Conservation (phyloP, 1,140 invertebrate genomes). For the Apocrypta bakeri region DNA sequence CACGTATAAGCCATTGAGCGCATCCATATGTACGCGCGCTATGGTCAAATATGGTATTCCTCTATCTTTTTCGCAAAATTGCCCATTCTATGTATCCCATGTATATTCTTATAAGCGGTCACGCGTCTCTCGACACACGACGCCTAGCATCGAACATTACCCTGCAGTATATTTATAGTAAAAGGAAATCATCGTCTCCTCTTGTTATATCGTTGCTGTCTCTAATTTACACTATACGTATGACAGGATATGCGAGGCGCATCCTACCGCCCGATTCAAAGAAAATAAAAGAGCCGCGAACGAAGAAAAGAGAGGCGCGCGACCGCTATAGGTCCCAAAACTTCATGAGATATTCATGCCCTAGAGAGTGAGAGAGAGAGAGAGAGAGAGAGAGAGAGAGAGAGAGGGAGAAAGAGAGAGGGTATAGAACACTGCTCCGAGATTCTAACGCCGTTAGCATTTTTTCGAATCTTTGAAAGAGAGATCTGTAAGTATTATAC, state of each 20-base stretch:
- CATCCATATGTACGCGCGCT: slow-evolving; percentile 59
- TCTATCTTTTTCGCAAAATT: not conserved
- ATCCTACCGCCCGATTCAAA: slow-evolving; percentile 35
- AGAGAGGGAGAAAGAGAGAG: slow-evolving; percentile 3
- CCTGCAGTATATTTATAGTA: not conserved
- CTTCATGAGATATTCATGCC: slow-evolving; percentile 49
- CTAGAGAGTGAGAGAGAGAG: not conserved
- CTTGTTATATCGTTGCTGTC: not conserved
- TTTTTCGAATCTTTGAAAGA: not conserved
- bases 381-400: not conserved
- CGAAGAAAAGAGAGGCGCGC: slow-evolving; percentile 19
- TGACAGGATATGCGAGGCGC: slow-evolving; percentile 25
- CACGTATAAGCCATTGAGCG: slow-evolving; percentile 29
- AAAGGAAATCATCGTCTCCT: slow-evolving; percentile 18
- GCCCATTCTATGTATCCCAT: not conserved
- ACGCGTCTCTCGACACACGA: not conserved
- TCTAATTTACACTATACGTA: slow-evolving; percentile 40
- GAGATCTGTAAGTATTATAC: too few species aligned
- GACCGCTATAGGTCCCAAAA: slow-evolving; percentile 33
- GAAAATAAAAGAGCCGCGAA: not conserved
- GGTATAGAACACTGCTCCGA: not conserved
- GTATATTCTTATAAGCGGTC: not conserved
- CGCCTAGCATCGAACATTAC: too few species aligned
- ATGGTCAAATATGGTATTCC: slow-evolving; percentile 60
- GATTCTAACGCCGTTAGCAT: not conserved